Evolutionary conservation across 2,113 vertebrate genomes (phyloP).

Genomic region (Larimichthys polyactis): DNA sequence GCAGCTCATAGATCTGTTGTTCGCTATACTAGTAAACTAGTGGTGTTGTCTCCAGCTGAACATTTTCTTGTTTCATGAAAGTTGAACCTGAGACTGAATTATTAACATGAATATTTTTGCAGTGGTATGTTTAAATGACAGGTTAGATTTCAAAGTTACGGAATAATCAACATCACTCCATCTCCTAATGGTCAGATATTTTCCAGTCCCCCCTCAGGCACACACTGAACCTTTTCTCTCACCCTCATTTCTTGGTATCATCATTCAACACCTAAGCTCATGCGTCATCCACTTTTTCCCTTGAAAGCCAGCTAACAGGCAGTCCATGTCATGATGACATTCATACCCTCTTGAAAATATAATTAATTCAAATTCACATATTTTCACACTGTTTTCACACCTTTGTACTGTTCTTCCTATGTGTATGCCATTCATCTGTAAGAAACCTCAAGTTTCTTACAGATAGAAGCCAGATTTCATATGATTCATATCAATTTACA

Average conservation of each 20-base stretch:
- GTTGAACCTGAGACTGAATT: not conserved
- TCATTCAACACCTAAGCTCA: constrained; percentile 62
- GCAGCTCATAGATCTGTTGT: not conserved
- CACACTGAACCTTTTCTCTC: constrained; percentile 54
- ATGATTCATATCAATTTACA: constrained; percentile 23
- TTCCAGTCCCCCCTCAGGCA: constrained; percentile 14
- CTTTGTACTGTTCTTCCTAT: not conserved
- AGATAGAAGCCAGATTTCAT: constrained; percentile 20
- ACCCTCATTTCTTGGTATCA: constrained; percentile 56
- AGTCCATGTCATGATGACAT: constrained; percentile 73
- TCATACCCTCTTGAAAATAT: constrained; percentile 51
- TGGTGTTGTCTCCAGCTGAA: not conserved
- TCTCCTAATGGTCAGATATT: constrained; percentile 38
- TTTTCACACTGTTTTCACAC: constrained; percentile 43
- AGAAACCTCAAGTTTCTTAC: not conserved
- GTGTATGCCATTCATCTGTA: not conserved
- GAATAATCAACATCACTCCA: constrained; percentile 19
- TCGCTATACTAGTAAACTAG: not conserved
- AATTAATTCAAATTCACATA: constrained; percentile 56
- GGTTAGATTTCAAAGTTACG: constrained; percentile 20
- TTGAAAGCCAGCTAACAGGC: constrained; percentile 64
- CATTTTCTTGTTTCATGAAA: not conserved
- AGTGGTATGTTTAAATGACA: constrained; percentile 13
- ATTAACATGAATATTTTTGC: not conserved
- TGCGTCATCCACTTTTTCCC: constrained; percentile 69